Conservation (phyloP, 2,113 vertebrate genomes). For the Balaenoptera acutorostrata region DNA sequence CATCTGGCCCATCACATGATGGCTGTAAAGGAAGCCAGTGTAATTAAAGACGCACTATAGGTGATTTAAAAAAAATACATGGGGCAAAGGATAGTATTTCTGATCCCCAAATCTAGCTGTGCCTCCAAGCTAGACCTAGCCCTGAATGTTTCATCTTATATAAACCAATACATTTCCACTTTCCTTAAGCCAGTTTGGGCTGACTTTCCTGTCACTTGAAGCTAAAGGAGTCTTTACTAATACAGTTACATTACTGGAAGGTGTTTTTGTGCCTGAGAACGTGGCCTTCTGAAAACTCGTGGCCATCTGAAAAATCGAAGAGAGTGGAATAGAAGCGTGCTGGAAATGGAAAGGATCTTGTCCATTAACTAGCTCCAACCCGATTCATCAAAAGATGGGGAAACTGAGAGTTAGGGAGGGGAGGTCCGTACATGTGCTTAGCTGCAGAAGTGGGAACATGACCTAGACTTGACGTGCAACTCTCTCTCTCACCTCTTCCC, state of each 20-base stretch:
- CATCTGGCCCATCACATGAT: background rate
- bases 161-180: background rate
- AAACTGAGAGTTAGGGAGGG: background rate
- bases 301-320: background rate
- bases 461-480: too few species aligned
- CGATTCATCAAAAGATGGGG: background rate
- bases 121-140: background rate
- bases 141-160: background rate
- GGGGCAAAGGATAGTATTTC: background rate
- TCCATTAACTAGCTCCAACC: background rate
- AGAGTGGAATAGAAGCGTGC: background rate
- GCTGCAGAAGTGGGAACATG: rapidly evolving
- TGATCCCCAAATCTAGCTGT: background rate
- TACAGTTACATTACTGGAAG: background rate
- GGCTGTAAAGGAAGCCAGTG: background rate
- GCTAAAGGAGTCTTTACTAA: background rate
- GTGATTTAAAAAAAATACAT: background rate
- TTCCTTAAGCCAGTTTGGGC: background rate
- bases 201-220: background rate
- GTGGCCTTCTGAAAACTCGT: background rate
- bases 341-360: background rate
- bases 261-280: background rate
- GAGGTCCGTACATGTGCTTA: rapidly evolving
- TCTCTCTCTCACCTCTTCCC: background rate
- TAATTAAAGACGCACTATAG: background rate